These are phyloP conservation scores for Pecten maximus DNA, from an alignment of 2,888 invertebrate species.

Conservation along the genomic window DNA sequence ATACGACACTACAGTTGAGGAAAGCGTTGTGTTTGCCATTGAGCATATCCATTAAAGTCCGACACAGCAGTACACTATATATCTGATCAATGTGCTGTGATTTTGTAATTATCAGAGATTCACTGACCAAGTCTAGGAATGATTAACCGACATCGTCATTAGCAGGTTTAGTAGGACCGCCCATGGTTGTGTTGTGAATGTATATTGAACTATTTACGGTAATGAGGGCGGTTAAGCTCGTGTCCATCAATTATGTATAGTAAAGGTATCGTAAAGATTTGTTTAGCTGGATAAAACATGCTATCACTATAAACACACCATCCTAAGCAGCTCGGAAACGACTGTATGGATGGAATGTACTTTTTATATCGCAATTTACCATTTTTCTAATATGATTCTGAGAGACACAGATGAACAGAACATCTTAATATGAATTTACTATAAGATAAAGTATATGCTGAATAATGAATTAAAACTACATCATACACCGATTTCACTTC, in stretches of 20 bases:
- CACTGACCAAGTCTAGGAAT: not conserved
- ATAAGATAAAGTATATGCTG: no score
- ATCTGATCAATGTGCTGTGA: not conserved
- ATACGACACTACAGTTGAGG: no score
- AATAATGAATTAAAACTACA: no score
- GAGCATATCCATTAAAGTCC: no score
- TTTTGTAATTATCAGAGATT: not conserved
- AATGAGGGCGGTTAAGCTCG: not conserved
- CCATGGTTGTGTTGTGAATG: not conserved
- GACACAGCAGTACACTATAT: no score
- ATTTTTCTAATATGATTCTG: no score
- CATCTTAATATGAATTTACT: no score
- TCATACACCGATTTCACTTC: no score
- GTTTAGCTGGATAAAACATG: slow-evolving; percentile 33
- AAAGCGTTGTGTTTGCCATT: no score
- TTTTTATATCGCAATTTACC: no score
- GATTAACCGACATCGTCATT: not conserved
- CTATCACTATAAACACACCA: not conserved
- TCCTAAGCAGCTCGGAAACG: not conserved
- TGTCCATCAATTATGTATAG: not conserved
- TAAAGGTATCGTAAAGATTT: slow-evolving; percentile 13
- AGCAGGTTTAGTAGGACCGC: not conserved
- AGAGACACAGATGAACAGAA: no score
- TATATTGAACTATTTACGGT: slow-evolving; percentile 25
- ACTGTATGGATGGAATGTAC: not conserved